Base-by-base conservation (phyloP, 2,888 invertebrate species). In the Fragum fragum region DNA sequence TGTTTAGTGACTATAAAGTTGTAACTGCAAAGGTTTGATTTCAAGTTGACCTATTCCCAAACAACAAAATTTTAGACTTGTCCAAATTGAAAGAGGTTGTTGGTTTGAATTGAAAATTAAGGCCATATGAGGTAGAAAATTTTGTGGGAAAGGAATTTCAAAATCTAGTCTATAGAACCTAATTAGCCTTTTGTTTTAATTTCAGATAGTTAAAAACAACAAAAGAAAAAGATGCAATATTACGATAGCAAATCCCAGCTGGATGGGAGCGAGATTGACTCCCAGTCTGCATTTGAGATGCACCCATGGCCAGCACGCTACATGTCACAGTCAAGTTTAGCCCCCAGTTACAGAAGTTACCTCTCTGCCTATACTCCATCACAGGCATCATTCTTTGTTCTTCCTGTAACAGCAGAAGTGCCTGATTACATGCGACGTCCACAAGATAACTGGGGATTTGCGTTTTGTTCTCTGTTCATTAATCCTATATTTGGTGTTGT, bases 401-500 rank as follows among this genome's bases (percentile, higher is more conserved):
- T 92, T 21, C 92, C 92, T n/a, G 89, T 92, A 16, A 90, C 91
- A 14, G 85, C 90, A 61, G 90, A 92, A 26, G 86, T 87, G 11
- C 92, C 92, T 6, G 89, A 92, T 70, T 88, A 88, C 6, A 73
- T 85, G 61, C 82, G 89, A 73, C 85, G 88, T 11, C 90, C 92
- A 16, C 78, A 85, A 18, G 91, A 92, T 76, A 91, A 92, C 81
- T 91, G 90, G 87, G 91, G 91, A 7, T 88, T 91, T 52, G 91
- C 92, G 0, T 89, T 90, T 73, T 88, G 89, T 76, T 91, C 92
- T 1, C 32, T 92, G 29, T 90, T 91, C 72, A 79, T 88, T 73
- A 92, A 92, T 74, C 92, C 92, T 11, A 77, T 92, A 26, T 92
- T 92, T 88, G 92, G 92, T n/a, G 69, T 92, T 3, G 87, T 91